Conservation (phyloP, 2,113 vertebrate genomes). For the Dasyprocta punctata region DNA sequence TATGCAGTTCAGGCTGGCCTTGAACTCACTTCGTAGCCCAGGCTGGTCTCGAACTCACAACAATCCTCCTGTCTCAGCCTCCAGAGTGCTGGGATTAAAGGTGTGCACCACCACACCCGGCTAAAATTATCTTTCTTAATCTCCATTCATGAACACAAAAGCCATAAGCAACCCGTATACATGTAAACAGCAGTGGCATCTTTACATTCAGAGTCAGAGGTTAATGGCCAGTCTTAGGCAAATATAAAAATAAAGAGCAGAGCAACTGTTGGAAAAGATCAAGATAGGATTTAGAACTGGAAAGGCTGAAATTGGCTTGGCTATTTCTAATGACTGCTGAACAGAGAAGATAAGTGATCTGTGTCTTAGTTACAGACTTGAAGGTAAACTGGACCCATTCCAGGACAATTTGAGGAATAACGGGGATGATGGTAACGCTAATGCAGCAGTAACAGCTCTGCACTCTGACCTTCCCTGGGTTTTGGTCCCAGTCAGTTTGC, state of each 20-base stretch:
- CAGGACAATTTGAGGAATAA: conserved; percentile 36
- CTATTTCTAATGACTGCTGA: conserved; percentile 26
- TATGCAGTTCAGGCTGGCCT: too few species aligned
- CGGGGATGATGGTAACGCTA: not conserved
- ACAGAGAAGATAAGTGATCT: conserved; percentile 48
- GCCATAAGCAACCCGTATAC: not conserved
- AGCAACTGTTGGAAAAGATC: not conserved
- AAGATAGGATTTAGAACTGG: not conserved
- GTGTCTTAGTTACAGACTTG: conserved; percentile 47
- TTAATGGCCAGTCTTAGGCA: not conserved
- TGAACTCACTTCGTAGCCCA: too few species aligned
- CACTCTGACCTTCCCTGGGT: conserved; percentile 20
- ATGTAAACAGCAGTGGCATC: not conserved
- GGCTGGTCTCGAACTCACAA: too few species aligned
- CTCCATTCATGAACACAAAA: not conserved
- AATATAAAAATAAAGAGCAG: not conserved
- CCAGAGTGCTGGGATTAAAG: too few species aligned
- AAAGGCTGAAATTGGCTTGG: not conserved
- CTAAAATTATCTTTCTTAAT: not conserved
- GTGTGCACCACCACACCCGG: too few species aligned
- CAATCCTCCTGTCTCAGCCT: too few species aligned
- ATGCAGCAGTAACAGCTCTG: not conserved
- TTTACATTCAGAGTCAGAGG: not conserved
- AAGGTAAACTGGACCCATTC: conserved; percentile 59
- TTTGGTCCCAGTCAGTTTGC: conserved; percentile 1